These are phyloP conservation scores for Plebejus anna DNA, from an alignment of 2,888 invertebrate genomes.

Conservation along the genomic window DNA sequence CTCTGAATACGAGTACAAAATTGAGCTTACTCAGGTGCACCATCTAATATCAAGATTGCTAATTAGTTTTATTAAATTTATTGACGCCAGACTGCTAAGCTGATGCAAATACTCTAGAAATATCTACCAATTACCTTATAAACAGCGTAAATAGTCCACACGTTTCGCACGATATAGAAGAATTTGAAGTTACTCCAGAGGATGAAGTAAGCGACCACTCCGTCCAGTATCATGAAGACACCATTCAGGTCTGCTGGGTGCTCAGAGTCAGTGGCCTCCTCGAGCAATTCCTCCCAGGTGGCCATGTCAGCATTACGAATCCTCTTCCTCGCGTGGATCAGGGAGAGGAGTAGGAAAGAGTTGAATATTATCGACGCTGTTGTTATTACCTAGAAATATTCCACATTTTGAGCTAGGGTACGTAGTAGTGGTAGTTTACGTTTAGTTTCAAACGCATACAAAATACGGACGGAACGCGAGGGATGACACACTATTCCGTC, in stretches of 20 bases:
- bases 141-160: conserved; percentile 34
- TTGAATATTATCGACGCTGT: conserved; percentile 21
- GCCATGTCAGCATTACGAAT: conserved; percentile 24
- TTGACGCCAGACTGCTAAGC: not conserved
- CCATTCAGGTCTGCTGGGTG: not conserved
- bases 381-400: not conserved
- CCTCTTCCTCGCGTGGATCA: not conserved
- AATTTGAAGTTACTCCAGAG: conserved; percentile 35
- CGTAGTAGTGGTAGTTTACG: too few relatives aligned
- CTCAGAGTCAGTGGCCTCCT: conserved; percentile 18
- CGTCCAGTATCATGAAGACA: conserved; percentile 27
- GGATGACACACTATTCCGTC: too few relatives aligned
- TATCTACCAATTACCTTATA: conserved; percentile 32
- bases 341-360: conserved; percentile 27
- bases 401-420: too few relatives aligned
- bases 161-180: conserved; percentile 30
- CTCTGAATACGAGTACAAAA: too few relatives aligned
- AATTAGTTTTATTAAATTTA: too few relatives aligned
- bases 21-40: too few relatives aligned
- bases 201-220: conserved; percentile 30
- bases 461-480: too few relatives aligned
- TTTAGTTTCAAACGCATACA: too few relatives aligned
- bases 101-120: not conserved
- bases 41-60: too few relatives aligned
- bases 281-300: conserved; percentile 26